Conservation (phyloP, 2,113 vertebrate genomes). For the Fulica atra region DNA sequence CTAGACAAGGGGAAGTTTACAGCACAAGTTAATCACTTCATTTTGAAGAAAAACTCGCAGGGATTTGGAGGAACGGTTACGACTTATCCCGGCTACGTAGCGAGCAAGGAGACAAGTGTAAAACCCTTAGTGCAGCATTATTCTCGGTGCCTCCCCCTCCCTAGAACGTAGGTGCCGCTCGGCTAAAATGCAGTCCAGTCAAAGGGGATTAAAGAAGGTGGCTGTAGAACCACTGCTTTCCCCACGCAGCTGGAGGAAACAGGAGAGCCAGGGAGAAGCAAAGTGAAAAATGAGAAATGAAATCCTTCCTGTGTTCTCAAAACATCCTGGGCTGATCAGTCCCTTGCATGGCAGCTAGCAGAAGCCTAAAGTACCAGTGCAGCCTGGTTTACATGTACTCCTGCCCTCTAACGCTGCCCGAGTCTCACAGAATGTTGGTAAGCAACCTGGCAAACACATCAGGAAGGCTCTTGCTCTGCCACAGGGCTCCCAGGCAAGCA, state of each 20-base stretch:
- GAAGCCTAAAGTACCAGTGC: not conserved
- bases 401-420: not conserved
- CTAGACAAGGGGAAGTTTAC: slow-evolving; percentile 63
- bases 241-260: not conserved
- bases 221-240: not conserved
- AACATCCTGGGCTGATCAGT: not conserved
- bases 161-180: not conserved
- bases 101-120: slow-evolving; percentile 23
- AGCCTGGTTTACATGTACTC: not conserved
- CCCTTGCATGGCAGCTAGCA: not conserved
- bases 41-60: slow-evolving; percentile 51
- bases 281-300: not conserved
- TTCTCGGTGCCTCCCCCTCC: not conserved
- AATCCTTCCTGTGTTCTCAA: not conserved
- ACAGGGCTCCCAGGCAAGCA: not conserved
- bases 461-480: not conserved
- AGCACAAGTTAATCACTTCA: slow-evolving; percentile 64
- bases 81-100: slow-evolving; percentile 35
- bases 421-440: not conserved
- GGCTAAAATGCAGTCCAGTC: slow-evolving; percentile 29
- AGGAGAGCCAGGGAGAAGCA: not conserved
- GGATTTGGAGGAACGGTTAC: slow-evolving; percentile 40
- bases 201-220: slow-evolving; percentile 34
- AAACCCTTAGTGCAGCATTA: slow-evolving; percentile 20
- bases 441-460: not conserved